Evolutionary conservation across 1,140 invertebrate genomes (phyloP).

Genomic region (Cyphomyrmex costatus): DNA sequence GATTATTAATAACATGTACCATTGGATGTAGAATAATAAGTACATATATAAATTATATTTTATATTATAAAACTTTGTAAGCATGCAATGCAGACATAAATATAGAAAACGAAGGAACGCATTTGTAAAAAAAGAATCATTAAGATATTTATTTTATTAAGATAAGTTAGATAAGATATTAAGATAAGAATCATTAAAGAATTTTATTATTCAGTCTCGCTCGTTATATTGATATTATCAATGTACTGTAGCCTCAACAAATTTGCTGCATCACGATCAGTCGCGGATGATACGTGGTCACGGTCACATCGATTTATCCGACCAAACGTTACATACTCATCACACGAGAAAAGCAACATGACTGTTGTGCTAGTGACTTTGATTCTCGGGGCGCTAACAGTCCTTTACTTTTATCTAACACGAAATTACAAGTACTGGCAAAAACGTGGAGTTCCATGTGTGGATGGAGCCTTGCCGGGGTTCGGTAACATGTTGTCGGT

Average conservation of each 20-base stretch:
- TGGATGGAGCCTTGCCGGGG: conserved; percentile 69
- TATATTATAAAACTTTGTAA: no score
- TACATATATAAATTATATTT: no score
- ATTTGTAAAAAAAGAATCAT: no score
- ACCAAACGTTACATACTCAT: background rate
- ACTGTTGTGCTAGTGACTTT: background rate
- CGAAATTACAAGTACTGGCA: conserved; percentile 83
- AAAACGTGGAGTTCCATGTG: conserved; percentile 82
- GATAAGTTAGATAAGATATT: no score
- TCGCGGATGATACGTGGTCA: background rate
- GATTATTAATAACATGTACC: no score
- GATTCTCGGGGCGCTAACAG: background rate
- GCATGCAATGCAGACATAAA: no score
- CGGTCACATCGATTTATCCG: background rate
- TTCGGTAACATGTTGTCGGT: conserved; percentile 76
- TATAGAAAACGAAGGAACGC: no score
- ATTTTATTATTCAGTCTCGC: background rate
- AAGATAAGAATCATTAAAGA: no score
- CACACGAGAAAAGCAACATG: conserved; percentile 73
- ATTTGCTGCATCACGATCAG: background rate
- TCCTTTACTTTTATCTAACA: conserved; percentile 7
- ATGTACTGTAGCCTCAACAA: background rate
- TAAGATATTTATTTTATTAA: no score
- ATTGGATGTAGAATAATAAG: no score
- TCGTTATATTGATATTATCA: background rate